These are phyloP conservation scores for Drosophila meridionalis DNA, from an alignment of 2,888 invertebrate genomes.

Conservation along the genomic window DNA sequence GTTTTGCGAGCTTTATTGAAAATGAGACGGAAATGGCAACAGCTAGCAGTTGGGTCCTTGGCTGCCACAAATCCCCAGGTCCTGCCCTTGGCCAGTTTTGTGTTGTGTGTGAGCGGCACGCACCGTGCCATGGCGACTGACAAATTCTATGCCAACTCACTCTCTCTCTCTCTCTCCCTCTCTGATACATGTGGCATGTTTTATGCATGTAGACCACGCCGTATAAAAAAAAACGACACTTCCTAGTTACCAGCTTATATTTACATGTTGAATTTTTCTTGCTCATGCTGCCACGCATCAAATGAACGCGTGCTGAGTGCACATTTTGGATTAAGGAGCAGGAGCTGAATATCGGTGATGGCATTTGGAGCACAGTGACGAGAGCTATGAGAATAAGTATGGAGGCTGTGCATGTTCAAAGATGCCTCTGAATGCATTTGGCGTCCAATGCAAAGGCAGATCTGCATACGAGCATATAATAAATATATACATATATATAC, in stretches of 20 bases:
- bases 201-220: slow-evolving; percentile 50
- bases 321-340: slow-evolving; percentile 34
- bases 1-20: slow-evolving; percentile 60
- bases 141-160: slow-evolving; percentile 39
- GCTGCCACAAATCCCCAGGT: background rate
- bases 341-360: background rate
- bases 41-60: slow-evolving; percentile 12
- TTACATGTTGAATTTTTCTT: slow-evolving; percentile 59
- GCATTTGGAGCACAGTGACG: slow-evolving; percentile 36
- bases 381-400: slow-evolving; percentile 4
- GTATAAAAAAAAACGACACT: slow-evolving; percentile 21
- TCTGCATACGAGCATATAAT: slow-evolving; percentile 55
- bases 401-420: slow-evolving; percentile 31
- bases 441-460: slow-evolving; percentile 46
- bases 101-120: slow-evolving; percentile 27
- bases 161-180: background rate
- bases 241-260: slow-evolving; percentile 52
- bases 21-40: slow-evolving; percentile 41
- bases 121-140: slow-evolving; percentile 28
- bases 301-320: slow-evolving; percentile 59
- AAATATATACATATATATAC: background rate
- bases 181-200: slow-evolving; percentile 33
- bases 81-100: slow-evolving; percentile 19
- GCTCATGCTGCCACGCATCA: slow-evolving; percentile 39
- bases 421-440: slow-evolving; percentile 47